Evolutionary conservation across 2,113 vertebrate genomes (phyloP), one percentile per base, ranked within the genome.

Genomic region (Tringa solitaria): DNA sequence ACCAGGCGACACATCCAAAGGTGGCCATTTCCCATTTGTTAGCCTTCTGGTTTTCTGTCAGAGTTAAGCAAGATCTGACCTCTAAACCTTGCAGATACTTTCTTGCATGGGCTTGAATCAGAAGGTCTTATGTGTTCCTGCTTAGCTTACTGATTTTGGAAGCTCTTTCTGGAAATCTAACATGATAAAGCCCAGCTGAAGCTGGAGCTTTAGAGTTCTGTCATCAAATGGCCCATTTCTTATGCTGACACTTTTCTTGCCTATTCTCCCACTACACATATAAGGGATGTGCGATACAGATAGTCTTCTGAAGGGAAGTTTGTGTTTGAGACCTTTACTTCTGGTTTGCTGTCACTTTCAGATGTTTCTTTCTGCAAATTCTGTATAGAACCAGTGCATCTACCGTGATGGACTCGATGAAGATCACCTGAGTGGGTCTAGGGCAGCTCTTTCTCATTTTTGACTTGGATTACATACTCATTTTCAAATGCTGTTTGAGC

Each of bases 31-130:
- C 33, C 14, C 5, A 6, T 54, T 76, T 74, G 24, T 53, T 81
- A 45, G 72, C 65, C 32, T 69, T 92, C 35, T 75, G n/a, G 9
- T 84, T 95, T 95, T 60, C 77, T 94, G 81, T 82, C 64, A 95
- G 67, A 68, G 30, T 87, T 91, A 94, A 81, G 48, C 60, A 64
- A 84, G 70, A 64, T 87, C 84, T 79, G 74, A 68, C 61, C 35
- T 85, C 50, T 48, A 19, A 79, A 1, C 73, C 69, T 93, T 45
- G 60, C 63, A 77, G 27, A 57, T 60, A 27, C 7, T 87, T 14
- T 89, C 74, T 82, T 93, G 33, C 30, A 32, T 57, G 84, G 39
- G 24, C 84, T 94, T 73, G 21, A 87, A 57, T 82, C 39, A 57
- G 43, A 63, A 75, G 43, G 48, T 95, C 87, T 93, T 95, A 8